These are phyloP conservation scores for Campoplex nolae DNA, from an alignment of 2,888 invertebrate genomes.

Conservation along the genomic window DNA sequence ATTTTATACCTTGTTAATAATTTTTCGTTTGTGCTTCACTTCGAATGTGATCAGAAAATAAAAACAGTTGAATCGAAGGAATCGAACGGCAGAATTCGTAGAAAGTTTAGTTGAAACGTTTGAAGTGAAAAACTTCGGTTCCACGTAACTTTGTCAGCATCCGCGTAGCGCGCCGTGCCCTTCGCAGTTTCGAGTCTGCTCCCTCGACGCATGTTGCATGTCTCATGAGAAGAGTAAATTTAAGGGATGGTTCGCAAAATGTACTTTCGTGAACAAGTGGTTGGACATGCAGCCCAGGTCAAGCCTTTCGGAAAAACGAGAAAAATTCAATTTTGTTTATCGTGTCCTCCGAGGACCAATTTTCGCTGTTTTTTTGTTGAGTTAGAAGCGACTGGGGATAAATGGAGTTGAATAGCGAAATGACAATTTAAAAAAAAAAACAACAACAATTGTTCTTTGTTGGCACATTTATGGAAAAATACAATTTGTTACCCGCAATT, in stretches of 20 bases:
- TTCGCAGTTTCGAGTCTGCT: background rate
- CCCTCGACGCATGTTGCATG: conserved; percentile 8
- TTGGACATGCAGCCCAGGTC: background rate
- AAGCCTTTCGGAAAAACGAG: background rate
- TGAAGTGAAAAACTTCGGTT: conserved; percentile 1
- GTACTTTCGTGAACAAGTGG: background rate
- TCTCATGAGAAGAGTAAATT: background rate
- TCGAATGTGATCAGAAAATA: background rate
- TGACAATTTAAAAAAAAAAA: background rate
- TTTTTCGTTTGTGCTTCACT: background rate
- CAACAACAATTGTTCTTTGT: background rate
- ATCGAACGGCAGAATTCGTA: background rate
- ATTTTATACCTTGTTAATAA: background rate
- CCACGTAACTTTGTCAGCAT: background rate
- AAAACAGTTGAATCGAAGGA: background rate
- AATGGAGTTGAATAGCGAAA: background rate
- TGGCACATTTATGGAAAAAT: background rate
- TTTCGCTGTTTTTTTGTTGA: background rate
- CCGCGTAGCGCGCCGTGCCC: background rate
- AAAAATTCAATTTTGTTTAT: conserved; percentile 4
- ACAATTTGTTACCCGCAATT: background rate
- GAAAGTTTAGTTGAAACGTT: background rate
- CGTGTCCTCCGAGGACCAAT: background rate
- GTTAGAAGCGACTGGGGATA: background rate
- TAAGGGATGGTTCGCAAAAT: background rate